These are phyloP conservation scores for Vespertilio murinus DNA, from an alignment of 2,797 vertebrate genomes.

Conservation along the genomic window DNA sequence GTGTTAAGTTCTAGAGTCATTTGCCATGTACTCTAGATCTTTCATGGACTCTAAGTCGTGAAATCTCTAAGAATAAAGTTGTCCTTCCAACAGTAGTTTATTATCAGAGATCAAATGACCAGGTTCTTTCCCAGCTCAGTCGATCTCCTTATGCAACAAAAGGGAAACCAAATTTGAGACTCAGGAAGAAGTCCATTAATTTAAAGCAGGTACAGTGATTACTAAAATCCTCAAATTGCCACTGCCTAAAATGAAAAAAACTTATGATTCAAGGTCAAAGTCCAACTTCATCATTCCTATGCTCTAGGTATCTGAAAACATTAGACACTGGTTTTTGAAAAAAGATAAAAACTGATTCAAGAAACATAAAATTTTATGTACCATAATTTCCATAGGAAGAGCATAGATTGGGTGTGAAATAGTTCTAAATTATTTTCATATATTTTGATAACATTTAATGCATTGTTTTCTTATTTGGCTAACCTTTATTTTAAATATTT, in stretches of 20 bases:
- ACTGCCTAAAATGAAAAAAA: slow-evolving; percentile 24
- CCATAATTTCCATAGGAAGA: neutral
- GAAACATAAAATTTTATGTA: neutral
- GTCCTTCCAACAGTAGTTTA: slow-evolving; percentile 10
- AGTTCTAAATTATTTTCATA: slow-evolving; percentile 18
- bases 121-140: neutral
- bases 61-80: neutral
- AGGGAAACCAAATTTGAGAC: neutral
- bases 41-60: neutral
- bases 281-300: neutral
- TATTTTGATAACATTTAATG: slow-evolving; percentile 13
- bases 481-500: slow-evolving; percentile 35
- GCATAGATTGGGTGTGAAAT: neutral
- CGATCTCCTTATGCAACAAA: neutral
- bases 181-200: neutral
- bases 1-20: neutral
- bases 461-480: neutral
- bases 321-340: neutral
- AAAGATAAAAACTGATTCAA: slow-evolving; percentile 7
- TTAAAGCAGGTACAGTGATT: slow-evolving; percentile 1
- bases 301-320: slow-evolving; percentile 27
- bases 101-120: slow-evolving; percentile 24
- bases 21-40: neutral
- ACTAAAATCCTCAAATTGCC: neutral
- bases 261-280: neutral